These are phyloP conservation scores for Cerceris ruficornis DNA, from an alignment of 2,888 invertebrate genomes.

Conservation along the genomic window DNA sequence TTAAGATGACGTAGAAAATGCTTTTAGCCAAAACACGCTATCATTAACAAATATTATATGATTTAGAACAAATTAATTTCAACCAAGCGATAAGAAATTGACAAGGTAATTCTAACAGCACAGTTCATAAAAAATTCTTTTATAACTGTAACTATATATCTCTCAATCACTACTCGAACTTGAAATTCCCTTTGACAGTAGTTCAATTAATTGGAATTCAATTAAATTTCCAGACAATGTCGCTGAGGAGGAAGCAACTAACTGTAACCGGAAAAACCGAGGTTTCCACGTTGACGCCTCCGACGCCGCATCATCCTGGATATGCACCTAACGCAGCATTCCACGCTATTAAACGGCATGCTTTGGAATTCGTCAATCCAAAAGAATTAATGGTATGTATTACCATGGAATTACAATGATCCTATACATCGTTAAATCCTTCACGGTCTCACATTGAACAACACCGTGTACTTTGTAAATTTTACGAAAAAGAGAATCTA, in stretches of 20 bases:
- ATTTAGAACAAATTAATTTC: too few species aligned
- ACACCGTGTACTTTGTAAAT: not conserved
- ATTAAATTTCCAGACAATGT: conserved; percentile 71
- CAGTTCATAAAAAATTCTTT: too few species aligned
- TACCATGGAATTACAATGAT: not conserved
- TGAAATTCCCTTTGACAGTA: too few species aligned
- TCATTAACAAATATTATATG: conserved; percentile 9
- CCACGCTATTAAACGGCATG: conserved; percentile 98
- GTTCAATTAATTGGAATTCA: not conserved
- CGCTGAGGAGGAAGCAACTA: conserved; percentile 77
- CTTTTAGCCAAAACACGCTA: conserved; percentile 5
- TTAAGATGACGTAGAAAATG: too few species aligned
- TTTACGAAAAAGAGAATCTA: not conserved
- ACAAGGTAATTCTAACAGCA: too few species aligned
- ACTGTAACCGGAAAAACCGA: conserved; percentile 79
- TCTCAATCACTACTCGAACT: too few species aligned
- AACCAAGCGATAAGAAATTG: too few species aligned
- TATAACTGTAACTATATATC: too few species aligned
- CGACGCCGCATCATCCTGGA: conserved; percentile 88
- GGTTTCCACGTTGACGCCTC: conserved; percentile 81
- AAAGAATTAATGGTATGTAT: conserved; percentile 91
- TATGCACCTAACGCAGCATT: conserved; percentile 97
- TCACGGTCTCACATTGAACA: too few species aligned
- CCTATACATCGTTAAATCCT: not conserved
- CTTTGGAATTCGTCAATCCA: conserved; percentile 93